Base-by-base conservation (phyloP, 2,888 invertebrate genomes). In the Oasisia sp. region DNA sequence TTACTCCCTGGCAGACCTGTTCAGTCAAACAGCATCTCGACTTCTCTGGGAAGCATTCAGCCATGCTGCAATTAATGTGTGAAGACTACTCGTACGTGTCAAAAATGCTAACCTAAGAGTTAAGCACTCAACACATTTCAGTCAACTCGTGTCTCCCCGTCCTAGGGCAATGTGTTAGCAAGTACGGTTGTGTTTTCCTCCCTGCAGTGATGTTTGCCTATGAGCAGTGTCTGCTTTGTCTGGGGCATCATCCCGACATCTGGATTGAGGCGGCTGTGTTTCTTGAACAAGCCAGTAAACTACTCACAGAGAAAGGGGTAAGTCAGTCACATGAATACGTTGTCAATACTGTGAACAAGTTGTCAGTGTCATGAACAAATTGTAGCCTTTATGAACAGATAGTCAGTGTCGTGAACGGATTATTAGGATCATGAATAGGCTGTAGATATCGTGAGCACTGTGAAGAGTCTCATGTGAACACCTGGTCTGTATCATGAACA, bases 211-310 rank as follows among this genome's bases (percentile, higher is more conserved):
- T 99, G 98, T 99, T 99, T 97, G 99, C 99, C 0, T 99, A 99
- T 94, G 99, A 99, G 96, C 99, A 99, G 96, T 99, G 99, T 94
- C 97, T 99, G 91, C 97, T 99, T 91, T 99, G 99, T 95, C 97
- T 99, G 74, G 99, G 99, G 0, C 99, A 99, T 97, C 99, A 99
- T 96, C 99, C 99, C 0, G 99, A 99, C 94, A 98, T 99, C 93
- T 99, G 99, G 99, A 96, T 95, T 92, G 99, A 99, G 97, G 99
- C 99, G 0, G 99, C 99, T 0, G 98, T 99, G 96, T 99, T 99
- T 97, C 97, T 99, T 91, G 99, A 99, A 96, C 98, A 98, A 95
- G 99, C 99, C 94, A 98, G 99, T 74, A 98, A 98, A 96, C 97
- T 98, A 94, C 97, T 99, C 93, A 98, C 98, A 91, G 99, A 99